Base-by-base conservation (phyloP, 2,113 vertebrate species). In the Stictonetta naevosa region DNA sequence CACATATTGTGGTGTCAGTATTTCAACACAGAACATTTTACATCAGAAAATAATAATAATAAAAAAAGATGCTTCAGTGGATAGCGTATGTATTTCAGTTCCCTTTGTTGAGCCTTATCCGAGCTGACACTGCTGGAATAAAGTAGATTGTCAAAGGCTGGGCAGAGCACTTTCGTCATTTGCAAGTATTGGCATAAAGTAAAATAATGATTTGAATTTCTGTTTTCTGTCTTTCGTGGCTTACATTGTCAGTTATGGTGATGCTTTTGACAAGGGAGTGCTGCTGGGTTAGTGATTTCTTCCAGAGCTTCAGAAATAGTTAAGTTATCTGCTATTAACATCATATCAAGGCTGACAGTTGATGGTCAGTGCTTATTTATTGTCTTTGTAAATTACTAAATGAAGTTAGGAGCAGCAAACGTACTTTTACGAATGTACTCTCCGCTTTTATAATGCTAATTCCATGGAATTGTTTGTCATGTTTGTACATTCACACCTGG, bases 211-310 rank as follows among this genome's bases (percentile, higher is more conserved):
- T 97, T 88, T 1, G 13, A 67, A 96, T 97, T 97, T 97, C 97
- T 97, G 96, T 56, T 97, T 96, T 97, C 96, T 97, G 96, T 97
- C 97, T 97, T 96, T 96, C 22, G 34, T 90, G 93, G 92, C 86
- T 95, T 92, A 40, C 48, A 6, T 67, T 95, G 76, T 86, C 97
- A 96, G 95, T 94, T 95, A 66, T 3, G 18, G 86, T 94, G 87
- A 98, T 96, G 95, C 17, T 96, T 98, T 97, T 98, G 97, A 98
- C 97, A 98, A 92, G 97, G 69, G 40, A 97, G 80, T 93, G 97
- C 97, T 97, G 88, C 97, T 93, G 95, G 96, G 93, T 95, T 95
- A 90, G 83, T 52, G 93, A 74, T 96, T 97, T 93, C 91, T 97
- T 96, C 88, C 90, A 91, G 92, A 90, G 91, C 89, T 96, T 97